phyloP scores from a whole-genome alignment of 2,888 invertebrate species.

The Galerucella nymphaeae region DNA sequence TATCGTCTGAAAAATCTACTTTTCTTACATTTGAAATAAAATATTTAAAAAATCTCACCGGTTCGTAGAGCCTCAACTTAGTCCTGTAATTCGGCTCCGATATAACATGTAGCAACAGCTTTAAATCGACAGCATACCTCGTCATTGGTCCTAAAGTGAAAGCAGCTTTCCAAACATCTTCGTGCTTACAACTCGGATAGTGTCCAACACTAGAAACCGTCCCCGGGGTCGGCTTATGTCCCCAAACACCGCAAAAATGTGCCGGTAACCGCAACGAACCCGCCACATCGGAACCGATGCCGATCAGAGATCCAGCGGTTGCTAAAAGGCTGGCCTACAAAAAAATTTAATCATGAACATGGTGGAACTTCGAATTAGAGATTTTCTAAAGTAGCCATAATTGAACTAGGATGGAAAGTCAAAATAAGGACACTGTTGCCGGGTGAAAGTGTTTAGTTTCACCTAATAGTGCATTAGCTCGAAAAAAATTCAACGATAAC shows the following conservation, averaged over 20 bases:
- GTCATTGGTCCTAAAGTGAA: slow-evolving; percentile 88
- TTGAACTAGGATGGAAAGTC: no score
- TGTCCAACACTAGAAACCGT: slow-evolving; percentile 76
- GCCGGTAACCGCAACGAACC: slow-evolving; percentile 91
- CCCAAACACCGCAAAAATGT: slow-evolving; percentile 91
- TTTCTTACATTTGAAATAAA: no score
- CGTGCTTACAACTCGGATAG: slow-evolving; percentile 72
- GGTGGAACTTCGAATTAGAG: no score
- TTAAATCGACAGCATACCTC: slow-evolving; percentile 86
- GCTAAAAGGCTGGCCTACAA: slow-evolving; percentile 78
- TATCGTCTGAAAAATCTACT: no score
- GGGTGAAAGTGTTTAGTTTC: no score
- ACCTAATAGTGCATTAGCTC: no score
- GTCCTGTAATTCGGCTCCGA: slow-evolving; percentile 67
- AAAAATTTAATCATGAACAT: slow-evolving; percentile 25
- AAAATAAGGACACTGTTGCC: no score
- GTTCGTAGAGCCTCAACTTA: slow-evolving; percentile 65
- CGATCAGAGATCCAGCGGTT: slow-evolving; percentile 83
- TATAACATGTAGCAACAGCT: slow-evolving; percentile 78
- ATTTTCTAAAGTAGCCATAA: no score
- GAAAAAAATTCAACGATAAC: no score
- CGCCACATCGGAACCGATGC: slow-evolving; percentile 89
- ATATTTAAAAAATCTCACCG: slow-evolving; percentile 65
- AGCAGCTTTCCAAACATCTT: slow-evolving; percentile 74
- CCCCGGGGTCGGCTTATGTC: slow-evolving; percentile 84